phyloP scores from a whole-genome alignment of 1,140 invertebrate species.

The Dermatophagoides farinae region DNA sequence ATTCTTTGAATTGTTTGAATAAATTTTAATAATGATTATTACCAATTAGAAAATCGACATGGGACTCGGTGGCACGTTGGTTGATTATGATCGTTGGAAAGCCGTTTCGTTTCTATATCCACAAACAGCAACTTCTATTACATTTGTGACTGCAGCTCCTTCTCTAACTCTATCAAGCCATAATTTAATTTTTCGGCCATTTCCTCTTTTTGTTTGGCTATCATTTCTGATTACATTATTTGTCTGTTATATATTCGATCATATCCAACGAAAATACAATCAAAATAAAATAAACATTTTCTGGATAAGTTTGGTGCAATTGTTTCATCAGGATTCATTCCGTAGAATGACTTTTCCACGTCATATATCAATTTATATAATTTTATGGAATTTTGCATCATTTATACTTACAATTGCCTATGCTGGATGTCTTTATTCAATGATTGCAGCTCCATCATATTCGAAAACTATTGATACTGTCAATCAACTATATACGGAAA shows the following conservation, averaged over 20 bases:
- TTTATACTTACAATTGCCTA: slow-evolving; percentile 8
- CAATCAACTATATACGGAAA: neutral
- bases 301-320: neutral
- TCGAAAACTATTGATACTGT: slow-evolving; percentile 10
- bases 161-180: neutral
- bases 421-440: slow-evolving; percentile 9
- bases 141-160: slow-evolving; percentile 6
- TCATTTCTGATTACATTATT: neutral
- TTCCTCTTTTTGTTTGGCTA: neutral
- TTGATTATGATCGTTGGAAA: slow-evolving; percentile 3
- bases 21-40: no score
- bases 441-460: slow-evolving; percentile 5
- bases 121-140: slow-evolving; percentile 6
- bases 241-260: neutral
- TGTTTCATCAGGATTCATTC: slow-evolving; percentile 6
- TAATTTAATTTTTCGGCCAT: neutral
- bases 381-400: slow-evolving; percentile 8
- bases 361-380: neutral
- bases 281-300: neutral
- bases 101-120: slow-evolving; percentile 2
- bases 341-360: neutral
- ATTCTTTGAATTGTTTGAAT: neutral
- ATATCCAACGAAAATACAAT: no score
- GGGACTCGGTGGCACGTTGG: neutral
- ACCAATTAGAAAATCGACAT: neutral